Conservation (phyloP, 2,113 vertebrate genomes). For the Planiliza haematocheilus region DNA sequence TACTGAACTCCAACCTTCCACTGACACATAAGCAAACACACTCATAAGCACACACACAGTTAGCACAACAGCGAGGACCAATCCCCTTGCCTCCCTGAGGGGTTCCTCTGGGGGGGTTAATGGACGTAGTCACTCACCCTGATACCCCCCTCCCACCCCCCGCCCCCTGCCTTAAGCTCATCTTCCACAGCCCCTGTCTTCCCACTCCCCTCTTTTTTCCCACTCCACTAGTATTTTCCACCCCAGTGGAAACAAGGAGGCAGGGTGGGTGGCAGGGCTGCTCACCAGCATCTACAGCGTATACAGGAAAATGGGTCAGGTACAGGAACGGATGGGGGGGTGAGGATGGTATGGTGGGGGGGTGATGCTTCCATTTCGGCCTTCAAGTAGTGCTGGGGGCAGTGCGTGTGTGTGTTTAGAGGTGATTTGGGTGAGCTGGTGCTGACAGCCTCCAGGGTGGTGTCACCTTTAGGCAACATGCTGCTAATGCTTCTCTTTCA, state of each 20-base stretch:
- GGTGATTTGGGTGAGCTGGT: constrained; percentile 38
- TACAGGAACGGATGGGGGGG: constrained; percentile 15
- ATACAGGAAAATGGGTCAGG: constrained; percentile 76
- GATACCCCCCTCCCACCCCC: constrained; percentile 57
- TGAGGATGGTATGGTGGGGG: neutral
- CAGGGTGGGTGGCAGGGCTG: constrained; percentile 16
- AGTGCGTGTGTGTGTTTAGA: constrained; percentile 21
- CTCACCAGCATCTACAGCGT: constrained; percentile 41
- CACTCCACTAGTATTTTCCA: constrained; percentile 71
- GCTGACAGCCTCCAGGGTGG: constrained; percentile 38
- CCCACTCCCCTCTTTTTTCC: constrained; percentile 55
- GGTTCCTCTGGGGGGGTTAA: constrained; percentile 68
- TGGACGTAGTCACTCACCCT: constrained; percentile 71
- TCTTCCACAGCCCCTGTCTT: constrained; percentile 57
- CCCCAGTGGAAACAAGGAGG: constrained; percentile 70
- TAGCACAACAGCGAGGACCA: constrained; percentile 35
- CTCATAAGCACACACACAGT: constrained; percentile 33
- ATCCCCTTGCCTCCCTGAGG: constrained; percentile 36
- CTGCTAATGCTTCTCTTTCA: constrained; percentile 26
- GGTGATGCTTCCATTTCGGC: constrained; percentile 17
- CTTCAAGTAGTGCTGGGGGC: constrained; percentile 35
- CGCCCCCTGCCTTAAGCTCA: constrained; percentile 56
- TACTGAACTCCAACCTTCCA: constrained; percentile 41
- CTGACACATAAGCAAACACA: constrained; percentile 35
- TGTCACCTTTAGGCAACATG: constrained; percentile 45